These are phyloP conservation scores for Myopa testacea DNA, from an alignment of 2,888 invertebrate genomes.

Conservation along the genomic window DNA sequence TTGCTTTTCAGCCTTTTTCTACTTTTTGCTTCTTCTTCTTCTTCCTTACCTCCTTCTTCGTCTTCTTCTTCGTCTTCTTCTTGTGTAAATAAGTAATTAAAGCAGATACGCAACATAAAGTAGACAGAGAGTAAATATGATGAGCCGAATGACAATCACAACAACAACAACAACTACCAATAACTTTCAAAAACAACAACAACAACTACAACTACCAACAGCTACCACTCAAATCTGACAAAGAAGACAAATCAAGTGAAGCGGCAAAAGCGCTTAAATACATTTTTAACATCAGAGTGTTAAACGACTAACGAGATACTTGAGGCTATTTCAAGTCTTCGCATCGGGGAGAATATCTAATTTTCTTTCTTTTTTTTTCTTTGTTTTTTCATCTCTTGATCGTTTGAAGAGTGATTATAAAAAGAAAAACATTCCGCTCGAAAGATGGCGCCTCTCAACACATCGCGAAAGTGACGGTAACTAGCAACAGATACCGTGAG, in stretches of 20 bases:
- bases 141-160: not conserved
- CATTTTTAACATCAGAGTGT: slow-evolving; percentile 49
- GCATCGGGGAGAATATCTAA: not conserved
- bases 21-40: not conserved
- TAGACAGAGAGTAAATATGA: not conserved
- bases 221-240: not conserved
- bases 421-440: not conserved
- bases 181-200: not conserved
- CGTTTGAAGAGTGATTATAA: too few species aligned
- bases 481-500: not conserved
- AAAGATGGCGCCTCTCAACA: slow-evolving; percentile 13
- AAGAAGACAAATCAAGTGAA: slow-evolving; percentile 29
- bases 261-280: slow-evolving; percentile 39
- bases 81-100: slow-evolving; percentile 30
- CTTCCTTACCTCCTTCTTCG: too few species aligned
- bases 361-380: not conserved
- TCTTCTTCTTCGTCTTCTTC: not conserved
- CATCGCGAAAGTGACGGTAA: not conserved
- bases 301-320: slow-evolving; percentile 52
- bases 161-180: slow-evolving; percentile 17
- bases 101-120: slow-evolving; percentile 3
- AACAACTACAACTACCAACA: slow-evolving; percentile 8
- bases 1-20: not conserved
- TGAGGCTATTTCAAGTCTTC: not conserved
- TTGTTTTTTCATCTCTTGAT: not conserved